Base-by-base conservation (phyloP, 2,888 invertebrate genomes). In the Coecobrya sp. region DNA sequence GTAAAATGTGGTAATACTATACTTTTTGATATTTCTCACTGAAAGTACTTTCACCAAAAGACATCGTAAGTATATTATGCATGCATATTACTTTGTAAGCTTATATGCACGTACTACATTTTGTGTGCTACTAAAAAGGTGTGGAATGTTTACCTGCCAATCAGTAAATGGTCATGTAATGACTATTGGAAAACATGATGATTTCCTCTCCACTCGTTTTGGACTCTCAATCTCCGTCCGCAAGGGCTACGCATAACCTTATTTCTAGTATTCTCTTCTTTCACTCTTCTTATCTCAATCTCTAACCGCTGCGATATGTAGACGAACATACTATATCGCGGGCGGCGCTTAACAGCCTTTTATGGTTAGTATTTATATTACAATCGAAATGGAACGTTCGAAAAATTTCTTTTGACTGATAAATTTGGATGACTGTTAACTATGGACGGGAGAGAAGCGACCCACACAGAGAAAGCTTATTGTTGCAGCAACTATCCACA, bases 401-500 rank as follows among this genome's bases (percentile, higher is more conserved):
- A 1, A 49, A 3, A 7, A 49, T 49, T 13, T 13, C 49, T 49
- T 49, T 2, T 10, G 11, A 49, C 49, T 3, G 49, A 49, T 13
- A 49, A 59, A 1, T 59, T 59, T 11, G 19, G 19, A 3, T 19
- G 59, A 13, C 7, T 7, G 13, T 1, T 10, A 49, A 49, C 49
- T 7, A 59, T 59, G 59, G 59, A 59, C 3, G 79, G 22, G 10
- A 49, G 25, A 7, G 79, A 81, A 22, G 25, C 25, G 19, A 73
- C 27, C 27, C 76, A 22, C 16, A 73, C 87, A 11, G 91, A 91
- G 49, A 93, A 93, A 36, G 93, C 90, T 2, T 93, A 93, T 59
- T 93, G 93, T 59, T 93, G 93, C 73, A 93, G 93, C 45, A 93
- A 93, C 82, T 91, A 87, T 2, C 92, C 87, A 2, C 93, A 93